Percentiles rank a stretch among this genome's conserved stretches.
phyloP scores from a whole-genome alignment of 2,797 vertebrate species.

The Hydrocynus forskahlii region DNA sequence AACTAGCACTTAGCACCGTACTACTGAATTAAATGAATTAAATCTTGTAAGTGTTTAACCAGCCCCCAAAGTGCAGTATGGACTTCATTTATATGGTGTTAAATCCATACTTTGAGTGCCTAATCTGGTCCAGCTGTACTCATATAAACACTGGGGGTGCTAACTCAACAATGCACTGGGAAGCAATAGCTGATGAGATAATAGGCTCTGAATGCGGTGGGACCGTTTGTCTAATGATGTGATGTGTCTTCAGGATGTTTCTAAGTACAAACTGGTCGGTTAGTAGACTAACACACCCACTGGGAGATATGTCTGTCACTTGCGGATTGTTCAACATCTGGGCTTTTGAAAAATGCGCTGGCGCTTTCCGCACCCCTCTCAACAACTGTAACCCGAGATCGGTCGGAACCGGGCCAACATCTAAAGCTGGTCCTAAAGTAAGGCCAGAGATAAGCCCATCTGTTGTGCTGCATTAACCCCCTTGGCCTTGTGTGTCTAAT shows the following conservation, averaged over 20 bases:
- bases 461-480: slow-evolving; percentile 72
- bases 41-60: no score
- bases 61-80: no score
- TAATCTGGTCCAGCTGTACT: not conserved
- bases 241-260: not conserved
- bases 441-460: slow-evolving; percentile 69
- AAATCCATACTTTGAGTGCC: not conserved
- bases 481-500: slow-evolving; percentile 64
- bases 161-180: not conserved
- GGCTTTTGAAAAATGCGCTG: slow-evolving; percentile 39
- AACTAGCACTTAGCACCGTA: no score
- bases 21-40: no score
- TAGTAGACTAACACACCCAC: not conserved
- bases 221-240: not conserved
- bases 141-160: not conserved
- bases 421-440: slow-evolving; percentile 66
- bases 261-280: not conserved
- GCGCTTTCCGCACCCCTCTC: slow-evolving; percentile 36
- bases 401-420: slow-evolving; percentile 61
- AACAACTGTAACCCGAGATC: slow-evolving; percentile 64
- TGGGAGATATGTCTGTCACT: not conserved
- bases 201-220: not conserved
- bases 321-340: slow-evolving; percentile 60
- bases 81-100: not conserved
- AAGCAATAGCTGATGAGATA: not conserved